phyloP scores from a whole-genome alignment of 2,888 invertebrate genomes.

The Steinernema carpocapsae region DNA sequence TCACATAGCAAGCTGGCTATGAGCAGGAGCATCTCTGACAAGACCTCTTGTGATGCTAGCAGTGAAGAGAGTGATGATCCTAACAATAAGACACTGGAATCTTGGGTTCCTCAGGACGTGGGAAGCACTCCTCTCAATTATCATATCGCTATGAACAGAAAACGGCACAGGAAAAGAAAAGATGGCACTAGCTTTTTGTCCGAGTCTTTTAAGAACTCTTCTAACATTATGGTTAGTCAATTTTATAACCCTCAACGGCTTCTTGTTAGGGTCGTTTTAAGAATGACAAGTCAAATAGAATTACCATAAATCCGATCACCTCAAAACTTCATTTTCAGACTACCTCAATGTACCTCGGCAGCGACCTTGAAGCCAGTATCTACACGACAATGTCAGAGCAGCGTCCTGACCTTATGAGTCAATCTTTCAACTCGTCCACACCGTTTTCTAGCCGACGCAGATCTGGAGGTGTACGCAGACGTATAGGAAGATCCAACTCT shows the following conservation, averaged over 20 bases:
- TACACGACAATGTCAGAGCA: background rate
- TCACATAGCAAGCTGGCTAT: slow-evolving; percentile 13
- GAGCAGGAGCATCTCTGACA: slow-evolving; percentile 8
- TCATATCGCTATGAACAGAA: slow-evolving; percentile 15
- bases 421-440: slow-evolving; percentile 7
- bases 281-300: background rate
- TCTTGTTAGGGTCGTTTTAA: background rate
- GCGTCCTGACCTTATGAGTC: background rate
- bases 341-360: slow-evolving; percentile 7
- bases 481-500: slow-evolving; percentile 10
- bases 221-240: slow-evolving; percentile 9
- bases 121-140: slow-evolving; percentile 19
- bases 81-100: slow-evolving; percentile 12
- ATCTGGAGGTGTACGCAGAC: background rate
- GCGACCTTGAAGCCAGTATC: slow-evolving; percentile 1
- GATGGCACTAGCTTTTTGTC: background rate
- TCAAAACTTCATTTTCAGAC: slow-evolving; percentile 2
- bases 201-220: background rate
- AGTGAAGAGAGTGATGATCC: slow-evolving; percentile 28
- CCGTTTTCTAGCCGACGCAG: slow-evolving; percentile 1
- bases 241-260: background rate
- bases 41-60: slow-evolving; percentile 25
- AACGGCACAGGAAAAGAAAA: background rate
- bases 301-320: background rate
- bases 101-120: slow-evolving; percentile 13